Evolutionary conservation across 1,140 invertebrate genomes (phyloP).

Genomic region (Agraylea sexmaculata): DNA sequence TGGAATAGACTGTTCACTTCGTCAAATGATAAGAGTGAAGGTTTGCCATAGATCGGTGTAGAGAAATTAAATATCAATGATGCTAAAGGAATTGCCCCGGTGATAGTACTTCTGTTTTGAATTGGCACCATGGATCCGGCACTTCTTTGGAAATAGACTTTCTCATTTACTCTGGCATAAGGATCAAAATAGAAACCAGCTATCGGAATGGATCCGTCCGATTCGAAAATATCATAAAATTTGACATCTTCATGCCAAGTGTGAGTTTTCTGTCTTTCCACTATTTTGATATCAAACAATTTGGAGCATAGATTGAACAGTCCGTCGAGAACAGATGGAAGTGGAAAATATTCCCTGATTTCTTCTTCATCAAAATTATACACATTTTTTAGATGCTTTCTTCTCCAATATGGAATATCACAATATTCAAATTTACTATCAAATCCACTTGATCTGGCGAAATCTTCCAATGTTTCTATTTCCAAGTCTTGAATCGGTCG

Average conservation of each 20-base stretch:
- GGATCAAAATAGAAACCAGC: conserved; percentile 78
- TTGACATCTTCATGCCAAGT: conserved; percentile 79
- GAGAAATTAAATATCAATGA: conserved; percentile 76
- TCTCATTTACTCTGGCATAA: conserved; percentile 53
- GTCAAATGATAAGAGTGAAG: conserved; percentile 59
- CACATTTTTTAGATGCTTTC: conserved; percentile 52
- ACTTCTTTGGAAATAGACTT: conserved; percentile 45
- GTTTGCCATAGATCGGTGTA: conserved; percentile 45
- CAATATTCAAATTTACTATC: conserved; percentile 58
- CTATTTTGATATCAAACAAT: conserved; percentile 74
- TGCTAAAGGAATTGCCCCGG: conserved; percentile 53
- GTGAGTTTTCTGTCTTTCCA: conserved; percentile 50
- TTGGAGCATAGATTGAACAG: conserved; percentile 62
- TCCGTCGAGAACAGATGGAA: conserved; percentile 62
- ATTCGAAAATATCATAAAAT: conserved; percentile 71
- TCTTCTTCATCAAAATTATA: conserved; percentile 59
- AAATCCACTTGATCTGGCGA: conserved; percentile 65
- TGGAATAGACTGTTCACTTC: conserved; percentile 68
- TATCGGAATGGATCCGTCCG: conserved; percentile 50
- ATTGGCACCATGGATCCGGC: conserved; percentile 58
- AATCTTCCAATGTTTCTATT: conserved; percentile 57
- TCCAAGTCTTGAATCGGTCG: conserved; percentile 64
- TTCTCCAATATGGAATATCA: conserved; percentile 80
- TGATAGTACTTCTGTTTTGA: conserved; percentile 50
- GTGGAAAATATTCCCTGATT: conserved; percentile 71